Conservation (phyloP, 1,140 invertebrate species). For the Hycleus cichorii region DNA sequence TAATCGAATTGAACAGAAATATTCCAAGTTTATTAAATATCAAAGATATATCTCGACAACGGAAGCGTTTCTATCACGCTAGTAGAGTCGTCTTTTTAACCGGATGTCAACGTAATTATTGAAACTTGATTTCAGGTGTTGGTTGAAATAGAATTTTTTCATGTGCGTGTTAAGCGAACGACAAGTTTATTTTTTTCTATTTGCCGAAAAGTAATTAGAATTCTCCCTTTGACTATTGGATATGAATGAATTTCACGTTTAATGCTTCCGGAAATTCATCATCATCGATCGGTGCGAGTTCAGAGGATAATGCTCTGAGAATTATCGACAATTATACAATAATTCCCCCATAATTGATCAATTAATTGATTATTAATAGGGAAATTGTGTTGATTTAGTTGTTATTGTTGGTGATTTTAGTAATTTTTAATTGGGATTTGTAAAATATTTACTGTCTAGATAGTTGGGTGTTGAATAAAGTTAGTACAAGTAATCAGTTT, state of each 20-base stretch:
- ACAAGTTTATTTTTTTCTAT: no score
- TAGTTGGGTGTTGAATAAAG: no score
- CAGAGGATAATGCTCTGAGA: slow-evolving; percentile 2
- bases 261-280: slow-evolving; percentile 1
- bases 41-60: background rate
- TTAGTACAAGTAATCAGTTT: no score
- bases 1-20: no score
- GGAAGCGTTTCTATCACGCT: slow-evolving; percentile 5
- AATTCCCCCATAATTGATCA: no score
- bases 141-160: background rate
- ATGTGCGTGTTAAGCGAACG: no score
- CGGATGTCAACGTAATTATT: slow-evolving; percentile 12
- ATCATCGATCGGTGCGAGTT: background rate
- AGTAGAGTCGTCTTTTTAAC: background rate
- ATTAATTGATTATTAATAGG: no score
- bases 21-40: no score
- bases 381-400: background rate
- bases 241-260: background rate
- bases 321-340: no score
- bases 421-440: no score
- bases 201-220: slow-evolving; percentile 1
- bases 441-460: no score
- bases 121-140: slow-evolving; percentile 9
- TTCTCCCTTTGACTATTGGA: background rate
- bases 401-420: background rate